Percentiles rank a stretch among this genome's conserved stretches.
phyloP scores from a whole-genome alignment of 92 coral and sea anemone species.

The Porites divaricata region DNA sequence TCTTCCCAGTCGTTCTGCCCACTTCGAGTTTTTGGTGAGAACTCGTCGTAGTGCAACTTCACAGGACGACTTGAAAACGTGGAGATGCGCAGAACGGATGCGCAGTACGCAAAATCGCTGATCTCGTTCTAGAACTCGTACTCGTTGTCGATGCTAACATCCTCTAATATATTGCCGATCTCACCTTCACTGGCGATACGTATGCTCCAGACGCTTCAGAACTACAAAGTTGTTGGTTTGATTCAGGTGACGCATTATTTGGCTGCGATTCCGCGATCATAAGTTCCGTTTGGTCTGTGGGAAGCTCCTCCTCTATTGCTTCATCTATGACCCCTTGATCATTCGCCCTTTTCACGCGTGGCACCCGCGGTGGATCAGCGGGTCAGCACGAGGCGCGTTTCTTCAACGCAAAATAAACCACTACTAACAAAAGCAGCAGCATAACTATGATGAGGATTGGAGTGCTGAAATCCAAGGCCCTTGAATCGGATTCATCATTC shows the following conservation, averaged over 20 bases:
- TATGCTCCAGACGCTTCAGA: neutral
- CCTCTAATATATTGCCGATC: neutral
- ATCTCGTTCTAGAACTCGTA: no score
- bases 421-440: neutral
- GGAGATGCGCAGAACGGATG: no score
- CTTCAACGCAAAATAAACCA: neutral
- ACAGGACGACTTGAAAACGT: no score
- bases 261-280: neutral
- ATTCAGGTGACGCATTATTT: constrained; percentile 1
- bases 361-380: neutral
- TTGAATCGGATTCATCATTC: no score
- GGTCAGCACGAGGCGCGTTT: neutral
- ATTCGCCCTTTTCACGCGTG: neutral
- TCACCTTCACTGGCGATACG: neutral
- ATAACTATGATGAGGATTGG: neutral
- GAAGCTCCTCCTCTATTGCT: neutral
- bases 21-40: no score
- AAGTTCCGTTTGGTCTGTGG: constrained; percentile 28
- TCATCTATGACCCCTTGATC: neutral
- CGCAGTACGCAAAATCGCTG: no score
- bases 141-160: no score
- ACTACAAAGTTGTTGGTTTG: neutral
- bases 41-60: no score
- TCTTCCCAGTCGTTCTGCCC: no score
- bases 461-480: neutral